Evolutionary conservation across 2,113 vertebrate genomes (phyloP), one percentile per base, ranked within the genome.

Genomic region (Andinoacara biseriatus): DNA sequence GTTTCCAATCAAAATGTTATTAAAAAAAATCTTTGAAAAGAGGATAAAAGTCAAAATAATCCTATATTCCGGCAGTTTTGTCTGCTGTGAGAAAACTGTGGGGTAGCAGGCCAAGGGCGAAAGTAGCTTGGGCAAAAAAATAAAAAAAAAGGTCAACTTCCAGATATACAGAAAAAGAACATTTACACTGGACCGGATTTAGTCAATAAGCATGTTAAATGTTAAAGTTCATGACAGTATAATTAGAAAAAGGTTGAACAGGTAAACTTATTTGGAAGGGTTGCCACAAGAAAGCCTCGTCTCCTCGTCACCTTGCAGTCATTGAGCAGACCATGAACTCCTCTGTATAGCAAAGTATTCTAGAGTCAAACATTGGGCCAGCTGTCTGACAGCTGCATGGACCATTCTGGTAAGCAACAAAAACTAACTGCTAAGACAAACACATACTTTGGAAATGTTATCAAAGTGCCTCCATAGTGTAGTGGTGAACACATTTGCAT

Each of bases 331-430:
- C 7, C 15, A 9, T 43, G 40, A 65, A 38, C 40, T 17, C 7
- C 40, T 24, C 38, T 65, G 24, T 65, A 43, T 65, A 65, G 38
- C 38, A 43, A 65, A 65, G 38, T 43, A 65, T 40, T 40, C 38
- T 40, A 65, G 15, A 4, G 24, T 17, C 13, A 31, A 43, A 65
- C 5, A 65, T 43, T n/a, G 43, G n/a, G n/a, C 35, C 35, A 43
- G 17, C 13, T 43, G 24, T 65, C 62, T 17, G 38, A 65, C 22
- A 65, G 43, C 24, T 46, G 10, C 31, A 7, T 3, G 9, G 10
- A 29, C 7, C 38, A 29, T 24, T 52, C 13, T 20, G 43, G 38
- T 75, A 1, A 43, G 9, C 35, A 1, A 52, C 57, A 59, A 8
- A 76, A 52, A 29, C 9, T 3, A 63, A 74, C 2, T 40, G 7